phyloP scores from a whole-genome alignment of 2,888 invertebrate species.

The Agrochola litura region DNA sequence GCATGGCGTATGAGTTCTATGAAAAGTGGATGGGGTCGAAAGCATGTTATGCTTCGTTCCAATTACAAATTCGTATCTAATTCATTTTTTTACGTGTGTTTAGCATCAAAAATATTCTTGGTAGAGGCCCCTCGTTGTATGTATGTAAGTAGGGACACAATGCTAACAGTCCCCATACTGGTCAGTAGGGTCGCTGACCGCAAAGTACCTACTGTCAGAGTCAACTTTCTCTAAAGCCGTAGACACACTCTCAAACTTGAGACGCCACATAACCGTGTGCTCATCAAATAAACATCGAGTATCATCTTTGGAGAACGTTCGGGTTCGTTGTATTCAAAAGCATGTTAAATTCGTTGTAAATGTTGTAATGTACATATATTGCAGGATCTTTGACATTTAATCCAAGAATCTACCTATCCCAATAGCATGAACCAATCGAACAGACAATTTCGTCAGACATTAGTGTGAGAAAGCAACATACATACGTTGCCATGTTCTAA shows the following conservation, averaged over 20 bases:
- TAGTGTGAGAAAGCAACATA: not conserved
- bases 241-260: constrained; percentile 25
- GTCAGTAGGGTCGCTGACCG: constrained; percentile 46
- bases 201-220: constrained; percentile 10
- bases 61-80: not conserved
- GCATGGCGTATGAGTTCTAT: too few relatives aligned
- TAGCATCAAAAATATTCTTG: not conserved
- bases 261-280: not conserved
- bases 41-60: too few relatives aligned
- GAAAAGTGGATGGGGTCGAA: too few relatives aligned
- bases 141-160: not conserved
- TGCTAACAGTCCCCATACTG: not conserved
- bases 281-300: not conserved
- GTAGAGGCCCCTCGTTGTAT: not conserved
- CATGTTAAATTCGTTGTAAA: not conserved
- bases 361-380: not conserved
- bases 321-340: constrained; percentile 13
- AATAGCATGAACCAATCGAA: constrained; percentile 8
- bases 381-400: constrained; percentile 1
- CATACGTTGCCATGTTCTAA: constrained; percentile 20
- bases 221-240: constrained; percentile 51
- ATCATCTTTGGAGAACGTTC: not conserved
- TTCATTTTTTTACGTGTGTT: not conserved
- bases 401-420: not conserved
- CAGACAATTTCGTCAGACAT: constrained; percentile 10